Conservation (phyloP, 37 sponge, comb jelly and placozoan genomes). For the Bolinopsis microptera region DNA sequence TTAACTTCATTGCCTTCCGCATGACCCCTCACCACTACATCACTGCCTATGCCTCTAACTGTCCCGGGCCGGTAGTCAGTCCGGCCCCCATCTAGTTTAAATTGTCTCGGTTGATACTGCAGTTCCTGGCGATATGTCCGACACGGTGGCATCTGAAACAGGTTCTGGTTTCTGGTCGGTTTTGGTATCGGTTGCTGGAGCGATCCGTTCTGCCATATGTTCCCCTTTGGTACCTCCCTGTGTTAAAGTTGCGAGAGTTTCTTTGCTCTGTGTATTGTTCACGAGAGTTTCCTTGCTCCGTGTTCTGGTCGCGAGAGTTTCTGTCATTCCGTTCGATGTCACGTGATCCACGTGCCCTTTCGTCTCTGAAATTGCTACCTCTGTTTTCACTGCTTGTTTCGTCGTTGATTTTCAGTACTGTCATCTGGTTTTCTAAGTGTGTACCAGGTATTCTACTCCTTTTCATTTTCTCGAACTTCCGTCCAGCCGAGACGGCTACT, state of each 20-base stretch:
- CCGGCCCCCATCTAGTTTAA: slow-evolving; percentile 27
- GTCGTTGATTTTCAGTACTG: no score
- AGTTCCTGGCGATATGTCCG: background rate
- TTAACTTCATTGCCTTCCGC: background rate
- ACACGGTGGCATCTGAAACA: slow-evolving; percentile 46
- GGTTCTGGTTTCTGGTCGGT: background rate
- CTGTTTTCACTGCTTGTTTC: no score
- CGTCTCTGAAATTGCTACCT: background rate
- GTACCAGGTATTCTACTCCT: background rate
- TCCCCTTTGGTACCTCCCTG: no score
- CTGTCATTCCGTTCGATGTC: background rate
- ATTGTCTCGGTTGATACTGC: background rate
- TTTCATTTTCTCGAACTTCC: slow-evolving; percentile 38
- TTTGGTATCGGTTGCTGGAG: no score
- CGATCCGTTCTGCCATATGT: no score
- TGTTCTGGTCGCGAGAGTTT: no score
- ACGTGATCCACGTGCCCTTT: background rate
- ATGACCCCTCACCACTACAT: background rate
- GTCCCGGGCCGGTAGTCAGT: background rate
- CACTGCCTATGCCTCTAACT: no score
- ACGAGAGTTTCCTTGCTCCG: background rate
- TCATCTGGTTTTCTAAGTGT: no score
- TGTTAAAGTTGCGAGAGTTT: no score
- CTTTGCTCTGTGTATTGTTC: no score
- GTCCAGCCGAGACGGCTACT: background rate